A percentile compares a stretch with the other conserved stretches of the same genome.
Evolutionary conservation across 1,140 invertebrate species (phyloP).

Genomic region (Drosophila miranda): DNA sequence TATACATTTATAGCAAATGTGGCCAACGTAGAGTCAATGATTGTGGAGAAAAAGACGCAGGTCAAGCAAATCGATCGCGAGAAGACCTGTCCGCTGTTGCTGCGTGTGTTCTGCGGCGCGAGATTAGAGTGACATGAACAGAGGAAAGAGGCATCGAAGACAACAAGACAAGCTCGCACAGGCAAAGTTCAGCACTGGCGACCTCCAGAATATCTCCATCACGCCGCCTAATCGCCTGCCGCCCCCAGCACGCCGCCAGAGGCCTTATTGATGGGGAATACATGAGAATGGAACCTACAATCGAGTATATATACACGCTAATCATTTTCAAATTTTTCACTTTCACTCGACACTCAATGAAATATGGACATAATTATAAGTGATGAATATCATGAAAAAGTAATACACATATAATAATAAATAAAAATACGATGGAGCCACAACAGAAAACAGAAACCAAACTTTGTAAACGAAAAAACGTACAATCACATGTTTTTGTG

Average conservation of each 20-base stretch:
- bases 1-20: conserved; percentile 55
- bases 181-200: conserved; percentile 95
- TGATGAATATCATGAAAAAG: no score
- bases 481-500: no score
- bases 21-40: conserved; percentile 89
- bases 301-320: conserved; percentile 37
- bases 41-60: conserved; percentile 91
- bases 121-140: conserved; percentile 96
- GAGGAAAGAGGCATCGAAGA: conserved; percentile 96
- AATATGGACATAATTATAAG: conserved; percentile 69
- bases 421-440: no score
- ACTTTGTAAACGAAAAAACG: no score
- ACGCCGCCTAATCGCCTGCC: conserved; percentile 93
- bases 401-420: no score
- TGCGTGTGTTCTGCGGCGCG: conserved; percentile 97
- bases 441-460: no score
- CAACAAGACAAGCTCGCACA: conserved; percentile 92
- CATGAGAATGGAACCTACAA: not conserved
- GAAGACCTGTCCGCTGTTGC: conserved; percentile 97
- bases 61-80: conserved; percentile 89
- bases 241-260: conserved; percentile 85
- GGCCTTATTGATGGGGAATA: conserved; percentile 69
- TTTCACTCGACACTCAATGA: conserved; percentile 65
- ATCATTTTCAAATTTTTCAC: conserved; percentile 53
- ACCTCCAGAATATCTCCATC: conserved; percentile 98